Base-by-base conservation (phyloP, 2,113 vertebrate species). In the Daubentonia madagascariensis region DNA sequence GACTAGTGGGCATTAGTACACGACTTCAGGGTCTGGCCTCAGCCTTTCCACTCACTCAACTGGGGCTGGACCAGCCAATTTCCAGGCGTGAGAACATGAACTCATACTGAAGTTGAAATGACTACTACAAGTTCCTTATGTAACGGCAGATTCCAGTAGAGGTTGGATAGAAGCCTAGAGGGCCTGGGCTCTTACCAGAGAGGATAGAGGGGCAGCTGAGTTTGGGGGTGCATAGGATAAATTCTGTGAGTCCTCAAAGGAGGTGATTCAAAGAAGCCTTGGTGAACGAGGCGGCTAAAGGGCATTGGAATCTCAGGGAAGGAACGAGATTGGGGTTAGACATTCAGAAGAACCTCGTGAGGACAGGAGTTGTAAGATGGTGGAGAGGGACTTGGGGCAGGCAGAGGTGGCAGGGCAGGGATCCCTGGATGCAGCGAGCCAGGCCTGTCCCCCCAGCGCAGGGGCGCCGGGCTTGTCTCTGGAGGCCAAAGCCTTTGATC, bases 51-150 rank as follows among this genome's bases (percentile, higher is more conserved):
- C 43, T 52, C 45, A 14, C 48, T 40, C 40, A 65, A 0, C 20
- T 28, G 89, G 50, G 25, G 22, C 57, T 73, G 81, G 75, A 63
- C 54, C 40, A 3, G 73, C 79, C 32, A 20, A 37, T 43, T 59
- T 43, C 67, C 30, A 83, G 65, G 59, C 45, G 13, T 65, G 86
- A 67, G 92, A 81, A 20, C 35, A 61, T 43, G 67, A 83, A 89
- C 90, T 92, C 40, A 13, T 67, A 22, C 87, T 30, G n/a, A 95
- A 16, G 40, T n/a, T 52, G 67, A 94, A 92, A 89, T 61, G 76
- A 84, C 25, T 72, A 1, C 65, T 50, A 2, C 28, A 37, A 52
- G 35, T 32, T 76, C 54, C 22, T 32, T 59, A 54, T 4, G 1
- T 8, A 37, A 65, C 6, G 67, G 40, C 48, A 90, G 85, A 10